phyloP scores from a whole-genome alignment of 2,888 invertebrate species.

The Drosophila quasianomalipes region DNA sequence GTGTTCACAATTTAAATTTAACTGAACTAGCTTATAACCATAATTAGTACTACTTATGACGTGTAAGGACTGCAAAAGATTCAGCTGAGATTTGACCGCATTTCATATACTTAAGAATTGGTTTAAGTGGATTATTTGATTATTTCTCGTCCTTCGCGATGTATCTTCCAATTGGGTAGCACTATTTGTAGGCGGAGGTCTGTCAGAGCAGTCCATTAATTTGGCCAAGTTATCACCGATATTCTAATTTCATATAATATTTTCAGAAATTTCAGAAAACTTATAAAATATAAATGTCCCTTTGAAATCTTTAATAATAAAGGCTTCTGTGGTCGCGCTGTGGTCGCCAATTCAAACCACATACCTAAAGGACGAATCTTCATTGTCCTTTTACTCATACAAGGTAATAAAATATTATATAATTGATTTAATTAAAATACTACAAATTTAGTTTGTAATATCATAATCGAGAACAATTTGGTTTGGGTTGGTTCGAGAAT shows the following conservation, averaged over 20 bases:
- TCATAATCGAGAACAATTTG: background rate
- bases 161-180: no score
- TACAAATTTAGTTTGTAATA: constrained; percentile 33
- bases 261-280: no score
- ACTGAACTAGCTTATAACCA: background rate
- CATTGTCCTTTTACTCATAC: background rate
- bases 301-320: background rate
- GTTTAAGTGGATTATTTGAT: background rate
- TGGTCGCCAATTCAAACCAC: no score
- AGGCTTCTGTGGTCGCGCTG: background rate
- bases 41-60: background rate
- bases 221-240: no score
- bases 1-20: background rate
- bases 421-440: constrained; percentile 26
- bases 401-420: background rate
- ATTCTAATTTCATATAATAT: no score
- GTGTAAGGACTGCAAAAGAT: background rate
- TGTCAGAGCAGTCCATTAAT: no score
- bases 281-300: no score
- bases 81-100: background rate
- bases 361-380: background rate
- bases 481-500: background rate
- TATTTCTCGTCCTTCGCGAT: no score
- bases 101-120: no score
- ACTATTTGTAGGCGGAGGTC: background rate